A percentile compares a stretch with the other conserved stretches of the same genome.
Evolutionary conservation across 1,140 invertebrate genomes (phyloP).

Genomic region (Solen grandis): DNA sequence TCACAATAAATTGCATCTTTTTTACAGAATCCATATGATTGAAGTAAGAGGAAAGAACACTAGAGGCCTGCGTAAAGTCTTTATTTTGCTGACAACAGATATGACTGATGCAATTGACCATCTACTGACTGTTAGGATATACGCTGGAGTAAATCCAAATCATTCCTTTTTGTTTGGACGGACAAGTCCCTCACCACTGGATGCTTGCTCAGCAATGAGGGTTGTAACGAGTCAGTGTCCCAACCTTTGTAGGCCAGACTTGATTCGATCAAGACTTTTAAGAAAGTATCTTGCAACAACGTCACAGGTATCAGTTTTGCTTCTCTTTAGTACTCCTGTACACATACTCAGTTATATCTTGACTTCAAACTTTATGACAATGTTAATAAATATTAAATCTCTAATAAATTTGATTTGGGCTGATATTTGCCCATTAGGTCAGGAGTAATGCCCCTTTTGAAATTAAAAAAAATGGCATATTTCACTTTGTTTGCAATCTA

Average conservation of each 20-base stretch:
- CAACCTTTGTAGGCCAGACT: not conserved
- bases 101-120: not conserved
- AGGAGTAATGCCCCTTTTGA: no score
- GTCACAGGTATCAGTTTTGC: conserved; percentile 5
- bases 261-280: not conserved
- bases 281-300: conserved; percentile 16
- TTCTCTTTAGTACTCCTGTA: no score
- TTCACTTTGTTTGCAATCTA: no score
- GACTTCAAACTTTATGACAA: no score
- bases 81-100: not conserved
- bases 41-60: conserved; percentile 13
- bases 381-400: no score
- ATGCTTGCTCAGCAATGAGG: not conserved
- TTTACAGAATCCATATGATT: not conserved
- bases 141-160: not conserved
- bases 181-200: not conserved
- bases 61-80: not conserved
- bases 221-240: not conserved
- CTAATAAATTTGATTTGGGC: no score
- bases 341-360: no score
- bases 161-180: not conserved
- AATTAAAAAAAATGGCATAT: no score
- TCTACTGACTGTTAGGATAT: not conserved
- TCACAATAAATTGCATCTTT: no score
- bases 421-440: no score